Conservation (phyloP, 2,888 invertebrate species). For the Phalera bucephala region DNA sequence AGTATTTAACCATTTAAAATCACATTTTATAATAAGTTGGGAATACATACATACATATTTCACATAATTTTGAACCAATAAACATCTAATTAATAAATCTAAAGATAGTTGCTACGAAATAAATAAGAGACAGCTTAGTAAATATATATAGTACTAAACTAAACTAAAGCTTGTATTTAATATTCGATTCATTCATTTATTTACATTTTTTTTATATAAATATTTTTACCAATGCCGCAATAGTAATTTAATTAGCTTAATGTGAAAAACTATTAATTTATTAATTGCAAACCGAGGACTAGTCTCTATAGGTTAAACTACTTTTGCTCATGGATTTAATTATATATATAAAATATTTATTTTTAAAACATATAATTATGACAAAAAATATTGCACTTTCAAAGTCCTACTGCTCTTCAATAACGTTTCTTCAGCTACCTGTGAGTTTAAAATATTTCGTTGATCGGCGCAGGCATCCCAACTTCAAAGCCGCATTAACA, state of each 20-base stretch:
- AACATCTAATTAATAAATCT: conserved; percentile 11
- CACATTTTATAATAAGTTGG: conserved; percentile 35
- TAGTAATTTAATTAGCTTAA: too few relatives aligned
- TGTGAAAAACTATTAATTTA: not conserved
- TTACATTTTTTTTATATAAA: conserved; percentile 6
- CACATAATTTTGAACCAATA: conserved; percentile 13
- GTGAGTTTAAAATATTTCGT: conserved; percentile 5
- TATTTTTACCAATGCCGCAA: conserved; percentile 3
- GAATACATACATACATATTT: conserved; percentile 13
- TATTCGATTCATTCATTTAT: conserved; percentile 18
- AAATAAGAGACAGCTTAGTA: conserved; percentile 14
- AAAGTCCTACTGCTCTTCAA: too few relatives aligned
- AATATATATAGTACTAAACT: conserved; percentile 5
- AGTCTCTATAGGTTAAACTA: not conserved
- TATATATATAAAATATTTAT: not conserved
- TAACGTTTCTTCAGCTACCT: too few relatives aligned
- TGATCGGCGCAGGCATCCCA: conserved; percentile 7
- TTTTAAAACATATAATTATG: not conserved
- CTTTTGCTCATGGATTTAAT: conserved; percentile 1
- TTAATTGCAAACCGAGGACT: not conserved
- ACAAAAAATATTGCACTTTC: not conserved
- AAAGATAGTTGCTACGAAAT: conserved; percentile 7
- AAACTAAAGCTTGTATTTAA: conserved; percentile 6
- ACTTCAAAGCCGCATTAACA: not conserved
- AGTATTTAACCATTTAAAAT: conserved; percentile 31